Base-by-base conservation (phyloP, 1,140 invertebrate species). In the Caenorhabditis remanei region DNA sequence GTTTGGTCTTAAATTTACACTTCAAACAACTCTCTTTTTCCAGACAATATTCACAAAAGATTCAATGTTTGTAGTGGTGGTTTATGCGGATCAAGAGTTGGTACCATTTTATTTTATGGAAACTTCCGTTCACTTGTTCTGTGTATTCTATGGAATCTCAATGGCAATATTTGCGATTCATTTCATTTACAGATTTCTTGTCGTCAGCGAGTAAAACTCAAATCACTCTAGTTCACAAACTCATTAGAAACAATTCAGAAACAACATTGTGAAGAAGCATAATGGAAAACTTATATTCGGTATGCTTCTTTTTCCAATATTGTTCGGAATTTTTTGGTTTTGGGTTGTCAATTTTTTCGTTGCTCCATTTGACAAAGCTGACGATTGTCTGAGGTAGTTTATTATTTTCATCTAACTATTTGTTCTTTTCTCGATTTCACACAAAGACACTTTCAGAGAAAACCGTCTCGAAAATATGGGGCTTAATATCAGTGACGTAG, bases 141-240 rank as follows among this genome's bases (percentile, higher is more conserved):
- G 40, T 16, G 65, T 71, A 14, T 71, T 71, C 14, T 71, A 43
- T 41, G 65, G 65, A n/a, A 71, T 71, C 3, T 71, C 65, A 43
- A 46, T 71, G 65, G 65, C 65, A 14, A 46, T 71, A 32, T 71
- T 71, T 71, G 65, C 65, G 4, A 43, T 71, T 19, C 65, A 71
- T 71, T 71, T 71, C 19, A 71, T 71, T 32, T 71, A 71, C 41
- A 43, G 65, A 71, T 71, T 43, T 14, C 14, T 71, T n/a, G 65
- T 71, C 46, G 40, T 71, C 4, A 71, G 40, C 21, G 65, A 19
- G 65, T 71, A 41, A 71, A 16, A 4, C 19, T 19, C 40, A 19
- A 46, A 71, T 11, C 16, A 43, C 50, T 53, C 50, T 14, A 53
- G 9, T 53, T 53, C 13, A 53, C 50, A 14, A 4, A 3, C 50